phyloP scores from a whole-genome alignment of 2,797 vertebrate genomes.

The Sebastes itinus region DNA sequence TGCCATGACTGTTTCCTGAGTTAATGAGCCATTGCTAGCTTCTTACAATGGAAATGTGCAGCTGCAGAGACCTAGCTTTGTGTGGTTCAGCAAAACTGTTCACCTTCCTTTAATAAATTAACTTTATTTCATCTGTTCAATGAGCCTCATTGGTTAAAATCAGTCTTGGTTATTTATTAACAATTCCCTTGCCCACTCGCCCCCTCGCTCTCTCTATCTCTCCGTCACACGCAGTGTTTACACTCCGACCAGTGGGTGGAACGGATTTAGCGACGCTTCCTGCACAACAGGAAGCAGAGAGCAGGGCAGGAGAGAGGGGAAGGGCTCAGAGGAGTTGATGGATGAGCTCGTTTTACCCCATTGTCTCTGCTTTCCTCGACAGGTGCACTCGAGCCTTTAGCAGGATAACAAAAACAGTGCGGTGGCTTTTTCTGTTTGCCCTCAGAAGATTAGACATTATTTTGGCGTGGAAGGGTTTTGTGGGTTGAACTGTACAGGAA shows the following conservation, averaged over 20 bases:
- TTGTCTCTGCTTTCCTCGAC: constrained; percentile 77
- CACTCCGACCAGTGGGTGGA: constrained; percentile 64
- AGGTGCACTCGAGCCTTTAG: constrained; percentile 64
- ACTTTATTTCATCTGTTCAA: constrained; percentile 1
- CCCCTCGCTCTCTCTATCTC: neutral
- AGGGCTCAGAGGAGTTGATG: constrained; percentile 66
- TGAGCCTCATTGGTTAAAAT: neutral
- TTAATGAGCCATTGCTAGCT: constrained; percentile 53
- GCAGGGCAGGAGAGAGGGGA: constrained; percentile 54
- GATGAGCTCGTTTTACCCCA: constrained; percentile 68
- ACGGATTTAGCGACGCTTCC: constrained; percentile 69
- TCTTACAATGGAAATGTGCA: constrained; percentile 53
- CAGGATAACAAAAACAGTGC: constrained; percentile 35
- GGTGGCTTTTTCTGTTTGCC: constrained; percentile 31
- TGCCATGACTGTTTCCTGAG: constrained; percentile 66
- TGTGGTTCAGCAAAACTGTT: constrained; percentile 8
- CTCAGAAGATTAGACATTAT: constrained; percentile 12
- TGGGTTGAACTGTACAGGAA: neutral
- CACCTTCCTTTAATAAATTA: neutral
- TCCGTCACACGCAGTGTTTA: constrained; percentile 54
- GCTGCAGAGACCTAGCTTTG: constrained; percentile 40
- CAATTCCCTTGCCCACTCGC: neutral
- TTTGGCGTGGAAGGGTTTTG: neutral
- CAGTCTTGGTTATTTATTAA: constrained; percentile 19
- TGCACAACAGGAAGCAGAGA: constrained; percentile 79